phyloP scores from a whole-genome alignment of 37 sponge, comb jelly and placozoan genomes.

The Bolinopsis microptera region DNA sequence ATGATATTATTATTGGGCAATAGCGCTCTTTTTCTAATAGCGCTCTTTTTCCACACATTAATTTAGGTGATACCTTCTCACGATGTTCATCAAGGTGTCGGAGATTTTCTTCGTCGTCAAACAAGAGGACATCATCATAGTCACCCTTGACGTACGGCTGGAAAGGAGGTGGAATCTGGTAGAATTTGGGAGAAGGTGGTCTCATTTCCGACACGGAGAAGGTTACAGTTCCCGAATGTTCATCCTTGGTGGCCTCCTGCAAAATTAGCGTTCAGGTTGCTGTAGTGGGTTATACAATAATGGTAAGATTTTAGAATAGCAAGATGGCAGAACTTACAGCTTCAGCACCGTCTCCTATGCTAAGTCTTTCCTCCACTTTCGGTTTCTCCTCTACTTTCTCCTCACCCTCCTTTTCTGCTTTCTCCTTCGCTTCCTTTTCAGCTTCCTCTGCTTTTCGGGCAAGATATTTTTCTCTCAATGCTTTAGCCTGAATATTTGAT shows the following conservation, averaged over 20 bases:
- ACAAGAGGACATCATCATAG: background rate
- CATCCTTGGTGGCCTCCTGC: background rate
- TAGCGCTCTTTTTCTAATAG: no score
- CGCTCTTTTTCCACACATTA: no score
- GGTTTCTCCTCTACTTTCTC: background rate
- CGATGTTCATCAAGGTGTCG: background rate
- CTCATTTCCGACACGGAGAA: background rate
- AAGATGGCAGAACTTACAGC: background rate
- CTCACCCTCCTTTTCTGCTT: background rate
- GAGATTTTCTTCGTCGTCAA: conserved; percentile 37
- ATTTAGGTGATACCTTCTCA: background rate
- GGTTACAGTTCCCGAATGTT: background rate
- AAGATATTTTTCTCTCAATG: conserved; percentile 50
- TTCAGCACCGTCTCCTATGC: background rate
- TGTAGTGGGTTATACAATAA: no score
- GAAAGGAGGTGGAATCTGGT: conserved; percentile 31
- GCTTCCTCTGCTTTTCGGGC: conserved; percentile 54
- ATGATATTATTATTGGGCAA: no score
- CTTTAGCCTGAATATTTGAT: conserved; percentile 34
- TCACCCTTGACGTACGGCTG: background rate
- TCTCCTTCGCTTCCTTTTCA: background rate
- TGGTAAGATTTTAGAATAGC: no score
- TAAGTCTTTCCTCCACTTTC: background rate
- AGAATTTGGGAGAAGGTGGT: conserved; percentile 39
- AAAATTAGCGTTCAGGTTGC: no score